Percentiles rank a stretch among this genome's conserved stretches.
These are phyloP conservation scores for Noctuana brunneofusca DNA, from an alignment of 2,888 invertebrate species.

Conservation along the genomic window DNA sequence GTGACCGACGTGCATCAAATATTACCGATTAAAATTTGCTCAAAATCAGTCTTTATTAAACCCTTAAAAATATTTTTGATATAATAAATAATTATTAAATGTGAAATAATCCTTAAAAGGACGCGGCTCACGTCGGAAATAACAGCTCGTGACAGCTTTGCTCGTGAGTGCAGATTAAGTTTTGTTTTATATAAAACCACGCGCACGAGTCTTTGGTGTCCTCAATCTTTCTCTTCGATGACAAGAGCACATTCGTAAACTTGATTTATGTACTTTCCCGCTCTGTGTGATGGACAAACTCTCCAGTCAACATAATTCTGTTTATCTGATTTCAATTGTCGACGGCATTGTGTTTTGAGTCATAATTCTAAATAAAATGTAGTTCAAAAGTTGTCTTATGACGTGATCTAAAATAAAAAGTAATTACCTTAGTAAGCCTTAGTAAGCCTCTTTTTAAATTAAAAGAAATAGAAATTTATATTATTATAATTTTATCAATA, in stretches of 20 bases:
- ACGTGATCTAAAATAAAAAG: too few relatives aligned
- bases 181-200: conserved; percentile 31
- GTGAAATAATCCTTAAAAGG: conserved; percentile 2
- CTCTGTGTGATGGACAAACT: conserved; percentile 1
- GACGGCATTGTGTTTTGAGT: background rate
- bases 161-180: conserved; percentile 27
- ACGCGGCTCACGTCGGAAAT: conserved; percentile 10
- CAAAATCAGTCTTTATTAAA: too few relatives aligned
- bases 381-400: too few relatives aligned
- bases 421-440: too few relatives aligned
- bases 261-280: conserved; percentile 27
- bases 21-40: too few relatives aligned
- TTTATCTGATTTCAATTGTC: conserved; percentile 5
- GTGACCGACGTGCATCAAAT: too few relatives aligned
- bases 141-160: conserved; percentile 12
- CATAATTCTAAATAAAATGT: background rate
- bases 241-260: conserved; percentile 33
- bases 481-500: too few relatives aligned
- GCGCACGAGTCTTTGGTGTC: conserved; percentile 31
- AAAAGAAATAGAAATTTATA: too few relatives aligned
- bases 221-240: conserved; percentile 33
- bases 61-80: background rate
- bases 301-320: conserved; percentile 17
- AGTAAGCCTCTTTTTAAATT: too few relatives aligned
- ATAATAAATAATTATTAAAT: background rate